Conservation (phyloP, 2,113 vertebrate species). For the Caretta caretta region DNA sequence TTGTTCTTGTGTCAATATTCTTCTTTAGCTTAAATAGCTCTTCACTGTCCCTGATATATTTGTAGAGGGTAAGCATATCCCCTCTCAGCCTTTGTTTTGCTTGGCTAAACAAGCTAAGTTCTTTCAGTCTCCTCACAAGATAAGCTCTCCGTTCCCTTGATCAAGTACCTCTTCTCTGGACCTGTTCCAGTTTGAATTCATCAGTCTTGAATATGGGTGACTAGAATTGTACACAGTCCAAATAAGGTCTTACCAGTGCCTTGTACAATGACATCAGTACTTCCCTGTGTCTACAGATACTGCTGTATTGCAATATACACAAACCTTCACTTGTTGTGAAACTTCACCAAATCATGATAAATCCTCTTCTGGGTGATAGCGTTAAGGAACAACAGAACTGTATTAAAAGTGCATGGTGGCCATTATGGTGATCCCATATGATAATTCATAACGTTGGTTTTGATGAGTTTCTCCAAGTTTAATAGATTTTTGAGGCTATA, state of each 20-base stretch:
- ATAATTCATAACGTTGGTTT: conserved; percentile 43
- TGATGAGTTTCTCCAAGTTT: conserved; percentile 49
- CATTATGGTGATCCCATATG: not conserved
- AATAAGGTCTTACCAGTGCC: not conserved
- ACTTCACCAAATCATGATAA: not conserved
- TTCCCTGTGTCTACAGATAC: not conserved
- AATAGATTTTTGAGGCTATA: conserved; percentile 32
- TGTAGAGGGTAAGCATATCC: not conserved
- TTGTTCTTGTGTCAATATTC: not conserved
- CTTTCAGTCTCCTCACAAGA: not conserved
- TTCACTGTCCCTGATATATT: not conserved
- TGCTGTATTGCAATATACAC: conserved; percentile 26
- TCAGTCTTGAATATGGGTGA: not conserved
- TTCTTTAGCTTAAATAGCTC: not conserved
- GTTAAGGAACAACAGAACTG: conserved; percentile 34
- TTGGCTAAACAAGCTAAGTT: not conserved
- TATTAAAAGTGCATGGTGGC: conserved; percentile 56
- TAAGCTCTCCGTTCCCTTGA: not conserved
- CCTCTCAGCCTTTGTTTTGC: not conserved
- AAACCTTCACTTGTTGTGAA: not conserved
- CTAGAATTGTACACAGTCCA: not conserved
- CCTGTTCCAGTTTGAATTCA: not conserved
- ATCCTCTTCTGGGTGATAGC: conserved; percentile 42
- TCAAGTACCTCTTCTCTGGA: not conserved
- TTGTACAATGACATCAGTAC: not conserved